Conservation (phyloP, 2,797 vertebrate genomes). For the Pipistrellus pipistrellus region DNA sequence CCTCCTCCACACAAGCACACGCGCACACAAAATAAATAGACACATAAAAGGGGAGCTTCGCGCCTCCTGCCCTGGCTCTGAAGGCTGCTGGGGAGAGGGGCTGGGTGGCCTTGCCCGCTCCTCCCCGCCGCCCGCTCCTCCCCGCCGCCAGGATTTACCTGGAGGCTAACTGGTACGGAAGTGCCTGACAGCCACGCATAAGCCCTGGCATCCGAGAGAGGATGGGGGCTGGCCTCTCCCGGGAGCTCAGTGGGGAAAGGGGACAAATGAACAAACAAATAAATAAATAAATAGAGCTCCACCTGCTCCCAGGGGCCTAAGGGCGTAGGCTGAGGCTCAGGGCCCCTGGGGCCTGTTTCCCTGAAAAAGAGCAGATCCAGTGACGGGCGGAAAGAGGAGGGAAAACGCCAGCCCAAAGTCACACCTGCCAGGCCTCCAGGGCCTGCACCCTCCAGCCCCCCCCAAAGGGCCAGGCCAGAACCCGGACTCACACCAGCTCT, state of each 20-base stretch:
- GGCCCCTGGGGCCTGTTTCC: slow-evolving; percentile 55
- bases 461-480: not conserved
- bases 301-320: slow-evolving; percentile 44
- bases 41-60: slow-evolving; percentile 65
- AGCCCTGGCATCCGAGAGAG: slow-evolving; percentile 27
- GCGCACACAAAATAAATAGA: slow-evolving; percentile 79
- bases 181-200: not conserved
- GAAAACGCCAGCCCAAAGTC: slow-evolving; percentile 17
- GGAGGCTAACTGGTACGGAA: not conserved
- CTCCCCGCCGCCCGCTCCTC: not conserved
- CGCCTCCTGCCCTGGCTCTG: not conserved
- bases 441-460: not conserved
- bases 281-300: slow-evolving; percentile 78
- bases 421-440: not conserved
- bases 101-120: not conserved
- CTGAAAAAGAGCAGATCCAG: slow-evolving; percentile 72
- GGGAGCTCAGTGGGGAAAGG: not conserved
- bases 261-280: slow-evolving; percentile 51
- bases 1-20: slow-evolving; percentile 71
- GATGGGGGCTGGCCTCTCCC: not conserved
- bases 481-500: not conserved
- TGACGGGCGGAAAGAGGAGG: slow-evolving; percentile 44
- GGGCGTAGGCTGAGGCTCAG: slow-evolving; percentile 45
- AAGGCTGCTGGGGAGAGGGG: not conserved
- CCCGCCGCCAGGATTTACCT: not conserved